Conservation (phyloP, 2,797 vertebrate species). For the Sylvia borin region DNA sequence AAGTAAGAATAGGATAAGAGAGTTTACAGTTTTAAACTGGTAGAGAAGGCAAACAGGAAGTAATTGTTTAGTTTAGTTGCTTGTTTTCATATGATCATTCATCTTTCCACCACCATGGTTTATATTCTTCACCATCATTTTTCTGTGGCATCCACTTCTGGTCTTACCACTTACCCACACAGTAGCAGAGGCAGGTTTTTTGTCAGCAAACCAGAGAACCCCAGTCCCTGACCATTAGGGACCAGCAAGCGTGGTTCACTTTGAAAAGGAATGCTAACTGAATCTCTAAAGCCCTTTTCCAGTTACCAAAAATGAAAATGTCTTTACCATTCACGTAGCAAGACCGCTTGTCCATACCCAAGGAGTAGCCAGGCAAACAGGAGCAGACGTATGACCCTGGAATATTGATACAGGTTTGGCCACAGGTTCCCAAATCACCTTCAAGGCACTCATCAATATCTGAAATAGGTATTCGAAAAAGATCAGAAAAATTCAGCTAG, state of each 20-base stretch:
- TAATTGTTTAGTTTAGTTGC: background rate
- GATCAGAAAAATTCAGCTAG: background rate
- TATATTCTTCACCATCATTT: background rate
- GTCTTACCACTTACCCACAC: background rate
- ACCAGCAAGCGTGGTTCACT: background rate
- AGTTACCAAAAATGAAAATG: background rate
- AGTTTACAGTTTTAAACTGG: background rate
- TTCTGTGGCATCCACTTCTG: background rate
- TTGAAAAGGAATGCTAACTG: background rate
- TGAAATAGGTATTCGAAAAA: conserved; percentile 28
- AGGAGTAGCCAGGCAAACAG: conserved; percentile 52
- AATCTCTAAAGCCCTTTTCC: background rate
- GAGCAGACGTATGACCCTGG: conserved; percentile 68
- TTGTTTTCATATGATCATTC: background rate
- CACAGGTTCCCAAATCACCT: conserved; percentile 56
- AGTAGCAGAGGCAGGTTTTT: background rate
- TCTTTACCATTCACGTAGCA: conserved; percentile 51
- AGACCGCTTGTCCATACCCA: conserved; percentile 49
- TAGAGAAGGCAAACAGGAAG: background rate
- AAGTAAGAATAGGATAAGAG: background rate
- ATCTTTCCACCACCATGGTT: background rate
- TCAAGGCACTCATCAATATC: conserved; percentile 70
- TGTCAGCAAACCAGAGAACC: background rate
- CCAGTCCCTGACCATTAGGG: background rate
- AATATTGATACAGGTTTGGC: conserved; percentile 63